A percentile compares a stretch with the other conserved stretches of the same genome.
Conservation (phyloP, 2,888 invertebrate genomes). For the Philhelius pedissequus region DNA sequence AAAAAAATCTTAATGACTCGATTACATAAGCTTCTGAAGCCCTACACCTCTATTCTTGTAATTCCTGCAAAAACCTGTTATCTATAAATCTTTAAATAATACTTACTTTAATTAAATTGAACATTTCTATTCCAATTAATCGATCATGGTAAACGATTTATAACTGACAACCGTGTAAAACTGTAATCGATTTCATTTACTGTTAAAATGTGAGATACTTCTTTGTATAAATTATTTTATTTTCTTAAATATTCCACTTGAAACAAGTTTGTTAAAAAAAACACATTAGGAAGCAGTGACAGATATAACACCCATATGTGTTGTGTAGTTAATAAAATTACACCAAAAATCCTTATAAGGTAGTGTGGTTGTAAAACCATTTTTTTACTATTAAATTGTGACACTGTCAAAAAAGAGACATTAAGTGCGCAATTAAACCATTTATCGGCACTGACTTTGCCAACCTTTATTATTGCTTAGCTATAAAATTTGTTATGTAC, state of each 20-base stretch:
- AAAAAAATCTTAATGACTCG: too few relatives aligned
- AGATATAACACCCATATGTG: neutral
- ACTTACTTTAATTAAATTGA: neutral
- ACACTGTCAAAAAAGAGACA: neutral
- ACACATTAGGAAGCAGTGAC: neutral
- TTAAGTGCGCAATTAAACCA: neutral
- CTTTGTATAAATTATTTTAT: neutral
- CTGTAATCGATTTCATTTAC: neutral
- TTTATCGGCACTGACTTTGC: neutral
- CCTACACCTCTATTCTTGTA: too few relatives aligned
- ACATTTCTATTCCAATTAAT: neutral
- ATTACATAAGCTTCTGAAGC: too few relatives aligned
- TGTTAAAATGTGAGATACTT: neutral
- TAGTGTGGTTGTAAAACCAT: neutral
- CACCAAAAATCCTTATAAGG: neutral
- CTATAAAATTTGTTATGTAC: neutral
- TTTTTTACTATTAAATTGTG: neutral
- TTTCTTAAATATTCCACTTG: neutral
- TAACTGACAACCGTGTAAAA: neutral
- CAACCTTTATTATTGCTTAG: neutral
- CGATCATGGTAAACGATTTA: neutral
- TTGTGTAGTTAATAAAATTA: neutral
- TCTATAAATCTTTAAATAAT: too few relatives aligned
- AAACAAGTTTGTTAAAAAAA: neutral
- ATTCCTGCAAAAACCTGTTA: too few relatives aligned